A percentile compares a stretch with the other conserved stretches of the same genome.
These are phyloP conservation scores for Chloroceryle amazona DNA, from an alignment of 2,797 vertebrate species.

Conservation along the genomic window DNA sequence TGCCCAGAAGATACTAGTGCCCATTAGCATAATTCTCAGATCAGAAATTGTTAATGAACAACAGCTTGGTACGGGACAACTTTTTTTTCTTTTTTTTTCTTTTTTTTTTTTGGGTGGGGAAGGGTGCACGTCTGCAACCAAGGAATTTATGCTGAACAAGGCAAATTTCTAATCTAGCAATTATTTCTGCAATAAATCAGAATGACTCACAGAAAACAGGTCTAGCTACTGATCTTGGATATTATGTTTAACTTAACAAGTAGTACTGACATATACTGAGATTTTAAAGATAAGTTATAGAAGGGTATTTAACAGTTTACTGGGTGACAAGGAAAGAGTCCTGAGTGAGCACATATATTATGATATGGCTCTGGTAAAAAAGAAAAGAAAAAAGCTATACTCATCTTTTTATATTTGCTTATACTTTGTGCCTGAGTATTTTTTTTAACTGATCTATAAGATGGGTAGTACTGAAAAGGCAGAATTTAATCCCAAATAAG, in stretches of 20 bases:
- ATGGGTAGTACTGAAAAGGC: not conserved
- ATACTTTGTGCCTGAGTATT: not conserved
- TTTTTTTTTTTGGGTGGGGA: not conserved
- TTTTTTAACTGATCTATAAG: not conserved
- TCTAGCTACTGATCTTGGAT: not conserved
- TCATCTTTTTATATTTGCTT: not conserved
- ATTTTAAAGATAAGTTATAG: not conserved
- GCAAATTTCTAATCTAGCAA: not conserved
- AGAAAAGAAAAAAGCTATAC: not conserved
- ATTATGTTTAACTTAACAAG: not conserved
- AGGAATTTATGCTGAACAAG: not conserved
- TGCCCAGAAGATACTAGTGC: not conserved
- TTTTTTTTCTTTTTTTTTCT: not conserved
- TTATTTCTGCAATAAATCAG: not conserved
- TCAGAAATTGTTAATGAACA: not conserved
- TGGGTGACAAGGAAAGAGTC: not conserved
- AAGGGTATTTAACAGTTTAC: not conserved
- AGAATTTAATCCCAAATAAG: not conserved
- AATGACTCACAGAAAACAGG: not conserved
- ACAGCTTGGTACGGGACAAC: not conserved
- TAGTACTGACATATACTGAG: not conserved
- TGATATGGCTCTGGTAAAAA: not conserved
- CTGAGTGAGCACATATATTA: fast-evolving
- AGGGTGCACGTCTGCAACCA: no score
- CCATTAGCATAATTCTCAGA: not conserved